Evolutionary conservation across 1,140 invertebrate genomes (phyloP).

Genomic region (Octopus sinensis): DNA sequence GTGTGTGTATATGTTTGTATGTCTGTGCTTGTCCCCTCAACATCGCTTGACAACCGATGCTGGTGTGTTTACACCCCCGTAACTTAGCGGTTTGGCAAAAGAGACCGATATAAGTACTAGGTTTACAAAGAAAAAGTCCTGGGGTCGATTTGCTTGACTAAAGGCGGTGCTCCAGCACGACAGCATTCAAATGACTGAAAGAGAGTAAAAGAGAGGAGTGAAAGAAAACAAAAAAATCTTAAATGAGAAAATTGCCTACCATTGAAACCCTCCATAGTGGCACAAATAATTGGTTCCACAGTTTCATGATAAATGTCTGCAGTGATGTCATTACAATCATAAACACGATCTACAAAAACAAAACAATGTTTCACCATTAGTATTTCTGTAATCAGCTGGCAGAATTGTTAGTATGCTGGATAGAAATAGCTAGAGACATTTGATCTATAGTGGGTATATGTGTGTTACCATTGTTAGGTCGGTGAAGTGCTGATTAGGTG

Average conservation of each 20-base stretch:
- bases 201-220: not conserved
- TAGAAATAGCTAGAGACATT: too few species aligned
- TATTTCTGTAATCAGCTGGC: too few species aligned
- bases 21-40: too few species aligned
- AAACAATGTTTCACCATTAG: not conserved
- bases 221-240: not conserved
- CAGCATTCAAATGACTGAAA: not conserved
- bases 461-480: too few species aligned
- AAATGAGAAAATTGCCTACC: conserved; percentile 29
- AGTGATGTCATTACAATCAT: conserved; percentile 36
- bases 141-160: not conserved
- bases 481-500: too few species aligned
- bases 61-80: not conserved
- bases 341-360: conserved; percentile 43
- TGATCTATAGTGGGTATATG: too few species aligned
- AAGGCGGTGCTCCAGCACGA: too few species aligned
- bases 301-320: conserved; percentile 41
- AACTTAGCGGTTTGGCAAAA: not conserved
- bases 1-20: too few species aligned
- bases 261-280: conserved; percentile 43
- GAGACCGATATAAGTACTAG: not conserved
- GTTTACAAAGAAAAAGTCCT: not conserved
- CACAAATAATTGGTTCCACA: conserved; percentile 39
- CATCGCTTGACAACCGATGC: too few species aligned
- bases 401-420: too few species aligned